Percentiles rank a stretch among this genome's conserved stretches.
Conservation (phyloP, 2,888 invertebrate species). For the Microdon myrmicae region DNA sequence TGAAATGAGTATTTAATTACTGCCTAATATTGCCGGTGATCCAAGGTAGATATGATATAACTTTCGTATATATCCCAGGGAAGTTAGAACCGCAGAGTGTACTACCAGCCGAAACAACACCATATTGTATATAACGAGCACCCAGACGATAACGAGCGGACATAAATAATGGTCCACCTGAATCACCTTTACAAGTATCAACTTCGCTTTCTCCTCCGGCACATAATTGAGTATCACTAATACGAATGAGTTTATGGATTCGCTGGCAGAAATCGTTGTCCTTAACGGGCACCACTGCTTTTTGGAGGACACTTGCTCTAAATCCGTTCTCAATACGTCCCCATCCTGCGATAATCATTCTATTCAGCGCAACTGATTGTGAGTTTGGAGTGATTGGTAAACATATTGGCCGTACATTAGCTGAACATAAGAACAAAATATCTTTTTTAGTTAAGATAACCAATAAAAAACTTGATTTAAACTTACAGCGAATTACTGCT, state of each 20-base stretch:
- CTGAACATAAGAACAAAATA: conserved; percentile 19
- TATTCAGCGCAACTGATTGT: conserved; percentile 23
- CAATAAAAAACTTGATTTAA: no score
- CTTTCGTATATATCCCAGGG: conserved; percentile 71
- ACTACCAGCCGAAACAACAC: conserved; percentile 74
- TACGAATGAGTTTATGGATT: conserved; percentile 58
- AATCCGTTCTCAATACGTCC: conserved; percentile 56
- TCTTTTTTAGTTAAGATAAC: not conserved
- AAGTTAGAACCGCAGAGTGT: conserved; percentile 65
- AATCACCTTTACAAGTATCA: conserved; percentile 49
- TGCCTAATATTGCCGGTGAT: conserved; percentile 63
- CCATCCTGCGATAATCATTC: conserved; percentile 60
- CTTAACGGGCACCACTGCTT: conserved; percentile 54
- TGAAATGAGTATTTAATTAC: no score
- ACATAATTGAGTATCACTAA: conserved; percentile 67
- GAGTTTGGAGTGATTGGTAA: conserved; percentile 57
- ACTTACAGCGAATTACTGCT: conserved; percentile 56
- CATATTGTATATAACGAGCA: conserved; percentile 63
- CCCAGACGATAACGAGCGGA: conserved; percentile 40
- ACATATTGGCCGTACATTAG: conserved; percentile 60
- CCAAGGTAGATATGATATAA: conserved; percentile 70
- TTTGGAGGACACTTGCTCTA: conserved; percentile 50
- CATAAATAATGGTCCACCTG: conserved; percentile 57
- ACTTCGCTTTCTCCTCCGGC: conserved; percentile 67
- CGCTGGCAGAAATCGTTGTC: conserved; percentile 54